Conservation (phyloP, 2,797 vertebrate species). For the Poliocrania exsul region DNA sequence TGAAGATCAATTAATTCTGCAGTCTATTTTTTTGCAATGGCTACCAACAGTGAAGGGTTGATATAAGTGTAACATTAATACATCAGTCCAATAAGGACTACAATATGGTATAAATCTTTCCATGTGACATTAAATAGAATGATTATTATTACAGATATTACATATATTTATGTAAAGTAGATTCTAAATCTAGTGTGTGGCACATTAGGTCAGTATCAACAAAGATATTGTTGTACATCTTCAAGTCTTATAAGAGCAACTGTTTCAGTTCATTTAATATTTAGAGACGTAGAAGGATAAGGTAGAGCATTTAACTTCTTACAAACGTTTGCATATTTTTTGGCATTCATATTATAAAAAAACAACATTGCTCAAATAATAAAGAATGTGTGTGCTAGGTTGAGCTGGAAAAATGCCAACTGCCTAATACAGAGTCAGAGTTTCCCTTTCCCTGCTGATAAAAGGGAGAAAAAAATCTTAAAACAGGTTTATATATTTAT, state of each 20-base stretch:
- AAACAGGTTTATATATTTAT: no score
- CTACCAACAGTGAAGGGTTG: not conserved
- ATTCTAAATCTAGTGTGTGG: not conserved
- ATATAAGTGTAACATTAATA: not conserved
- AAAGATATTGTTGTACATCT: not conserved
- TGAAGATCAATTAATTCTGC: not conserved
- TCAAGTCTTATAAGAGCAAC: not conserved
- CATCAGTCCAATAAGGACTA: not conserved
- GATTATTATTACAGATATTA: not conserved
- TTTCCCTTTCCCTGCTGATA: no score
- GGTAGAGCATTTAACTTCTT: not conserved
- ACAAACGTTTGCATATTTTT: not conserved
- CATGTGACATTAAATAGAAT: not conserved
- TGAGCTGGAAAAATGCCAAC: no score
- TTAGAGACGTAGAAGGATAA: not conserved
- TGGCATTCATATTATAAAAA: not conserved
- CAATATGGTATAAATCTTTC: not conserved
- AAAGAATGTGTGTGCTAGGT: not conserved
- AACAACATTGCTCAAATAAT: not conserved
- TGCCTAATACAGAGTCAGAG: no score
- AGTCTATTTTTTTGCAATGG: not conserved
- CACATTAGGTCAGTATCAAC: not conserved
- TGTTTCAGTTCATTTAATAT: not conserved
- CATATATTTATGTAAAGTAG: not conserved
- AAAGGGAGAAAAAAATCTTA: no score